Conservation (phyloP, 2,797 vertebrate species). For the Enteromius viviparus region DNA sequence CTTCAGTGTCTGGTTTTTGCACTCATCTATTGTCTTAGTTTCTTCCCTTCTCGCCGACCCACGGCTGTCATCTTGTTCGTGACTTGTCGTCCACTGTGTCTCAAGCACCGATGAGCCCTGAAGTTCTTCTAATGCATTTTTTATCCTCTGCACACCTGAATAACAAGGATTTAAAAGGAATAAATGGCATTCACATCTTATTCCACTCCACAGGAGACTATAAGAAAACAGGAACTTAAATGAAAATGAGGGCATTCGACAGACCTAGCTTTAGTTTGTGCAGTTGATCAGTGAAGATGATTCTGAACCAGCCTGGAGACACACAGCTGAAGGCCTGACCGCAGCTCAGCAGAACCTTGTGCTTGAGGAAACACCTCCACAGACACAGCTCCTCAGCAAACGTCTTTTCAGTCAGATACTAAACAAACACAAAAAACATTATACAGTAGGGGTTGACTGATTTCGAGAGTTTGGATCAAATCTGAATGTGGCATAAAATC, state of each 20-base stretch:
- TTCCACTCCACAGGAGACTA: background rate
- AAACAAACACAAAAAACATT: constrained; percentile 27
- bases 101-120: constrained; percentile 60
- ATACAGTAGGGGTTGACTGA: background rate
- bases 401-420: constrained; percentile 85
- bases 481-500: no score
- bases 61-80: constrained; percentile 44
- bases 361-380: constrained; percentile 87
- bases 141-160: constrained; percentile 87
- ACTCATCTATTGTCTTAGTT: constrained; percentile 51
- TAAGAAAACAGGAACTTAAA: background rate
- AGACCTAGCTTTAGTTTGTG: constrained; percentile 83
- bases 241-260: background rate
- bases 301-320: constrained; percentile 94
- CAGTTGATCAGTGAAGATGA: constrained; percentile 87
- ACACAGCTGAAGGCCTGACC: constrained; percentile 90
- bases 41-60: constrained; percentile 52
- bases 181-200: background rate
- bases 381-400: constrained; percentile 87
- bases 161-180: background rate
- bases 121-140: constrained; percentile 78
- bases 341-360: constrained; percentile 87
- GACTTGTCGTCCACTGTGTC: constrained; percentile 48
- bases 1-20: constrained; percentile 53
- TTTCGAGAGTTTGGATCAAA: background rate